These are phyloP conservation scores for Argyresthia goedartella DNA, from an alignment of 2,888 invertebrate genomes.

Conservation along the genomic window DNA sequence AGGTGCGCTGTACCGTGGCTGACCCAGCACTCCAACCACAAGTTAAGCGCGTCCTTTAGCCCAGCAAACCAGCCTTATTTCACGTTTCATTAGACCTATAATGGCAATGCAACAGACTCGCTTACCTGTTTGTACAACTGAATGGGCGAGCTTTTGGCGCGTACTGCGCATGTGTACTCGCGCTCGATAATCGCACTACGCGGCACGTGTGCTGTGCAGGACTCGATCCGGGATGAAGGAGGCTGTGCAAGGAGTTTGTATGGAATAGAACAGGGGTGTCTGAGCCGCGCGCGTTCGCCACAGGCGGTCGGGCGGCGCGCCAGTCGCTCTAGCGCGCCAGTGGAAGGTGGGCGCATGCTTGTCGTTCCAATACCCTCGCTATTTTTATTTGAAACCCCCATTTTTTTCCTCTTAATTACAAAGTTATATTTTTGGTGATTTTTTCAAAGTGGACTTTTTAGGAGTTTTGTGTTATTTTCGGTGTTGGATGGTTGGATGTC, in stretches of 20 bases:
- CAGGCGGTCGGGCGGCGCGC: constrained; percentile 16
- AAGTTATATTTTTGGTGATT: neutral
- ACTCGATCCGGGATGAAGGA: constrained; percentile 23
- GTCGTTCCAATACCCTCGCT: constrained; percentile 24
- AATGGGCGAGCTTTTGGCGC: neutral
- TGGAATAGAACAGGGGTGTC: neutral
- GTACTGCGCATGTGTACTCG: constrained; percentile 58
- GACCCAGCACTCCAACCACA: constrained; percentile 34
- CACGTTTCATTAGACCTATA: no score
- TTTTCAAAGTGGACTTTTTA: constrained; percentile 18
- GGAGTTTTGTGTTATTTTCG: constrained; percentile 46
- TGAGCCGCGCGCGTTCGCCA: neutral
- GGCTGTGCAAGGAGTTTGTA: neutral
- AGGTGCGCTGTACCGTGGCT: constrained; percentile 32
- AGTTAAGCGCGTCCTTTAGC: constrained; percentile 41
- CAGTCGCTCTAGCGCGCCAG: constrained; percentile 53
- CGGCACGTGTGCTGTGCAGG: constrained; percentile 47
- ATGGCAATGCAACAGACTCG: no score
- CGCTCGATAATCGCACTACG: constrained; percentile 63
- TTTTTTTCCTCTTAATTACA: neutral
- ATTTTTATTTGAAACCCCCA: neutral
- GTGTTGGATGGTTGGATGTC: constrained; percentile 57
- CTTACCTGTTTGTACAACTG: constrained; percentile 8
- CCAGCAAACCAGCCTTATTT: no score
- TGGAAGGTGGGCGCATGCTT: constrained; percentile 28